Base-by-base conservation (phyloP, 2,888 invertebrate species). In the Perizoma affinitatum region DNA sequence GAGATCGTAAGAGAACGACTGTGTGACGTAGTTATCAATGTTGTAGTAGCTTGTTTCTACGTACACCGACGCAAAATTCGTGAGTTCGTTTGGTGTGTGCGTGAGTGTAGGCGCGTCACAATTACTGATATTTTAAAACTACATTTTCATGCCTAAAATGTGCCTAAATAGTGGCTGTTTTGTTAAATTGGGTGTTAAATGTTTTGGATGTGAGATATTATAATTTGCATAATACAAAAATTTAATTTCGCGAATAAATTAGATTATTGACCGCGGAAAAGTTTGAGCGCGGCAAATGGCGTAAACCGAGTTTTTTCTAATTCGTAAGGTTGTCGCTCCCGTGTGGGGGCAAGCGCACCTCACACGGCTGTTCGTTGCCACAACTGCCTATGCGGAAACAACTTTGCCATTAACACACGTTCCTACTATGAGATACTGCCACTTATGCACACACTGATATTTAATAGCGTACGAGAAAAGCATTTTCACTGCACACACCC, bases 301-400 rank as follows among this genome's bases (percentile, higher is more conserved):
- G 83, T 83, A 84, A 83, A 84, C 76, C 79, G 77, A 83, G 83
- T 87, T 89, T 61, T 90, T 88, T 90, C 86, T 85, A 88, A 88
- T 89, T 88, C 80, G 86, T 88, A 90, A 91, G 91, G 90, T 92
- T 92, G 90, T 86, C 90, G 91, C 84, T 90, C 90, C 83, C 87
- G 72, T 82, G 87, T 86, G 88, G 86, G 85, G 65, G 66, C 82
- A 83, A 83, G 82, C 85, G 82, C 82, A 84, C 80, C 83, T 82
- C 83, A 82, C 82, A 80, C 82, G 84, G 76, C 76, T 85, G 87
- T 85, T 85, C 85, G 87, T 87, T 84, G 84, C 80, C 84, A 82
- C 76, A 83, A 83, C 83, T 85, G 86, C 87, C 87, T 89, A 90
- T 87, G 91, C 91, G 91, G 91, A 92, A 92, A 90, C 88, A 84